Base-by-base conservation (phyloP, 2,113 vertebrate genomes). In the Oreotrochilus melanogaster region DNA sequence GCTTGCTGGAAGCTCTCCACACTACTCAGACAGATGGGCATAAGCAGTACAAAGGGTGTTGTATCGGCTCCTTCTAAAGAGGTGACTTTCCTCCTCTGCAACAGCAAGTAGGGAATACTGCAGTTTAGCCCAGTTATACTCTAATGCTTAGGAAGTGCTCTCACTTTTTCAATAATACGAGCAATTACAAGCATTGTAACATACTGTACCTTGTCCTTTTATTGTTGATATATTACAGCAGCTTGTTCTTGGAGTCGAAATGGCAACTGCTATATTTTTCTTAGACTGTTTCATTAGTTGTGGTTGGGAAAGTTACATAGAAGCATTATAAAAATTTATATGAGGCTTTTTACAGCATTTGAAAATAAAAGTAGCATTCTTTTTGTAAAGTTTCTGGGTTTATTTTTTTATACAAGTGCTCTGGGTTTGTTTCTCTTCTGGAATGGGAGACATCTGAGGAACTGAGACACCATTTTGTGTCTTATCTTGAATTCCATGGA, bases 261-360 rank as follows among this genome's bases (percentile, higher is more conserved):
- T 85, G 93, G 91, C 92, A 93, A 97, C 91, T 93, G 93, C 84
- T 96, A 57, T 95, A 94, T 95, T 96, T 95, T 92, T 95, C 91
- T 89, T 96, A 91, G 95, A 97, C 78, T 94, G 95, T 97, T 96
- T 89, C 92, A 60, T 82, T 95, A 93, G 97, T 54, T 91, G 96
- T 97, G 95, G 80, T 94, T 93, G 93, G 95, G 93, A 96, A 96
- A 93, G 95, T 95, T 96, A 95, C 89, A 88, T 85, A 95, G 94
- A 96, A 96, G 92, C 96, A 94, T 96, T 97, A 97, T 95, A 91
- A 96, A 95, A 86, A 93, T 97, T 97, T 97, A 97, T 97, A 97
- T 96, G 97, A 96, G 84, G 97, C 97, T 97, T 97, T 97, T 97
- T 97, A 97, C 95, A 89, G 94, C 95, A 73, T 97, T 97, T 97